These are phyloP conservation scores for Austrolebias charrua DNA, from an alignment of 2,797 vertebrate species.

Conservation along the genomic window DNA sequence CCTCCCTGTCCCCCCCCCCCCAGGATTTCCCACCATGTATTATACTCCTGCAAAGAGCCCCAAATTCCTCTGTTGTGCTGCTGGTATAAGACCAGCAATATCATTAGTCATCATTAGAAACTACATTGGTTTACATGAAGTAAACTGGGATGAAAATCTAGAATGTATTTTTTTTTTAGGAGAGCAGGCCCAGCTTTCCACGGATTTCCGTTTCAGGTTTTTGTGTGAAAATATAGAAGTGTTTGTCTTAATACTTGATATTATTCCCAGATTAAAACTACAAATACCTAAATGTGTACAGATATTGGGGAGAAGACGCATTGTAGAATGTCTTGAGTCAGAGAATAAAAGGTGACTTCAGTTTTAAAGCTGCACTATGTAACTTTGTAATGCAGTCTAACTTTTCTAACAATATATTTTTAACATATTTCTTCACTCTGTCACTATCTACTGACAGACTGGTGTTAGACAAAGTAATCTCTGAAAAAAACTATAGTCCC, in stretches of 20 bases:
- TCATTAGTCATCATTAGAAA: slow-evolving; percentile 30
- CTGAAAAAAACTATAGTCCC: no score
- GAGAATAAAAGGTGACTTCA: slow-evolving; percentile 45
- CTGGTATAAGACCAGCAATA: slow-evolving; percentile 13
- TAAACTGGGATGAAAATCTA: background rate
- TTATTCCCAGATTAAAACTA: slow-evolving; percentile 62
- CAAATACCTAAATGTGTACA: slow-evolving; percentile 47
- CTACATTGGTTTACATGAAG: background rate
- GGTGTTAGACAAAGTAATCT: no score
- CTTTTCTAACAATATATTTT: no score
- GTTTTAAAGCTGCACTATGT: no score
- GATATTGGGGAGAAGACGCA: slow-evolving; percentile 38
- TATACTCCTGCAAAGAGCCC: slow-evolving; percentile 15
- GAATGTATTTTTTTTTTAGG: background rate
- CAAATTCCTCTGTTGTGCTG: slow-evolving; percentile 22
- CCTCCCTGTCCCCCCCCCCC: slow-evolving; percentile 1
- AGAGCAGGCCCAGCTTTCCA: slow-evolving; percentile 12
- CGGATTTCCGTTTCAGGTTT: slow-evolving; percentile 31
- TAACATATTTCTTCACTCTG: no score
- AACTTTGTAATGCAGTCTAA: no score
- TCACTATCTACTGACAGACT: no score
- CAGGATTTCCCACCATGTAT: slow-evolving; percentile 10
- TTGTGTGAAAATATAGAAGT: slow-evolving; percentile 24
- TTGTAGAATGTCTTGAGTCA: slow-evolving; percentile 40
- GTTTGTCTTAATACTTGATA: slow-evolving; percentile 44